phyloP scores from a whole-genome alignment of 2,113 vertebrate genomes.

The Nothobranchius kuhntae region DNA sequence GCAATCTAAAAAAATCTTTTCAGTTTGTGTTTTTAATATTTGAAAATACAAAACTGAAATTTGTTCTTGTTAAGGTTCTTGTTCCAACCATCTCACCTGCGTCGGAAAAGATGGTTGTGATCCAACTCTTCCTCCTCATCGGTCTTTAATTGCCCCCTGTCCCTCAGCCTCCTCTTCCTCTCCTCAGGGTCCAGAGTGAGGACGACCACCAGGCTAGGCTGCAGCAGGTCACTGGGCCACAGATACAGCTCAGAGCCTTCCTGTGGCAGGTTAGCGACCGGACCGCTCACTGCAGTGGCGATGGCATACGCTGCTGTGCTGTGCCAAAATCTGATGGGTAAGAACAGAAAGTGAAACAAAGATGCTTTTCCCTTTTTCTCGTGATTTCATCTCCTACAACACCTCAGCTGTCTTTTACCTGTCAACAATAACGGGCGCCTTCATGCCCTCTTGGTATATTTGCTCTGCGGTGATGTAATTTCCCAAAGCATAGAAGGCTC shows the following conservation, averaged over 20 bases:
- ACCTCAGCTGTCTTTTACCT: constrained; percentile 76
- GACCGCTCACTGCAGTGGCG: constrained; percentile 85
- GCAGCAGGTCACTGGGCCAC: constrained; percentile 90
- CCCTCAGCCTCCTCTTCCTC: constrained; percentile 78
- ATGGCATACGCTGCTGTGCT: constrained; percentile 93
- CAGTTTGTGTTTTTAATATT: neutral
- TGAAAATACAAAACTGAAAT: neutral
- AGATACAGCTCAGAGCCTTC: constrained; percentile 82
- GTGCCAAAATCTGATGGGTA: constrained; percentile 88
- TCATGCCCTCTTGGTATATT: constrained; percentile 77
- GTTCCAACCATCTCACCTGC: constrained; percentile 78
- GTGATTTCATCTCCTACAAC: constrained; percentile 4
- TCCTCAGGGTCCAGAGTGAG: constrained; percentile 86
- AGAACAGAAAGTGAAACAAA: neutral
- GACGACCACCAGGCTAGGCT: constrained; percentile 85
- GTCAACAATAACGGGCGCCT: constrained; percentile 88
- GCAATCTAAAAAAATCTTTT: too few relatives aligned
- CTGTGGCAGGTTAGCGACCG: constrained; percentile 81
- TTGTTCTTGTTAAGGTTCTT: too few relatives aligned
- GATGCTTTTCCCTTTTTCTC: neutral
- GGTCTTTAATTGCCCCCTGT: constrained; percentile 83
- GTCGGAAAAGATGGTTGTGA: constrained; percentile 83
- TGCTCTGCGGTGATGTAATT: constrained; percentile 91
- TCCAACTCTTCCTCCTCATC: constrained; percentile 87
- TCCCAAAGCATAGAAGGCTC: constrained; percentile 91